phyloP scores from a whole-genome alignment of 2,113 vertebrate species.

The Nothocercus nigrocapillus region DNA sequence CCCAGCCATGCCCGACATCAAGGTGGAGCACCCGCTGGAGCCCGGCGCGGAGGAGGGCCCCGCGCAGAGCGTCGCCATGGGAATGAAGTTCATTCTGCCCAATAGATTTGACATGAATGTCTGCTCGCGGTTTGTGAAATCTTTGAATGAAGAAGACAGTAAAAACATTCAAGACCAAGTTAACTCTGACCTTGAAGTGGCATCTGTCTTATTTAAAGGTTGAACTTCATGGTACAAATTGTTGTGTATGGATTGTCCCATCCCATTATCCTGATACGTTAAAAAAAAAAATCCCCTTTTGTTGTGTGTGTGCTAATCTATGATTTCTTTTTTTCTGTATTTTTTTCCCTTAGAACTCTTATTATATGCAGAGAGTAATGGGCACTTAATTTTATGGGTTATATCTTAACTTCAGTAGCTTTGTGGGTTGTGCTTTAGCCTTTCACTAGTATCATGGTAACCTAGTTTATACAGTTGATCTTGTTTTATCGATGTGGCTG shows the following conservation, averaged over 20 bases:
- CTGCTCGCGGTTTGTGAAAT: conserved; percentile 98
- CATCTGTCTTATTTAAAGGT: conserved; percentile 99
- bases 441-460: background rate
- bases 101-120: conserved; percentile 99
- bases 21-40: conserved; percentile 88
- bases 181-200: conserved; percentile 98
- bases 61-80: conserved; percentile 91
- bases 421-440: background rate
- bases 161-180: conserved; percentile 99
- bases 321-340: background rate
- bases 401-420: background rate
- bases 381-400: background rate
- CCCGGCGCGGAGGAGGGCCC: conserved; percentile 76
- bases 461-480: fast-evolving
- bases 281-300: background rate
- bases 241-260: background rate
- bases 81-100: conserved; percentile 96
- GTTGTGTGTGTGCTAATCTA: background rate
- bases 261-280: background rate
- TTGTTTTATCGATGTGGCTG: background rate
- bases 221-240: conserved; percentile 67
- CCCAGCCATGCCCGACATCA: conserved; percentile 85
- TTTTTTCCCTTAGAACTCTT: background rate
- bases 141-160: conserved; percentile 97
- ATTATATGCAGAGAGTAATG: background rate